A percentile compares a stretch with the other conserved stretches of the same genome.
Evolutionary conservation across 1,140 invertebrate species (phyloP).

Genomic region (Neoseiulus cucumeris): DNA sequence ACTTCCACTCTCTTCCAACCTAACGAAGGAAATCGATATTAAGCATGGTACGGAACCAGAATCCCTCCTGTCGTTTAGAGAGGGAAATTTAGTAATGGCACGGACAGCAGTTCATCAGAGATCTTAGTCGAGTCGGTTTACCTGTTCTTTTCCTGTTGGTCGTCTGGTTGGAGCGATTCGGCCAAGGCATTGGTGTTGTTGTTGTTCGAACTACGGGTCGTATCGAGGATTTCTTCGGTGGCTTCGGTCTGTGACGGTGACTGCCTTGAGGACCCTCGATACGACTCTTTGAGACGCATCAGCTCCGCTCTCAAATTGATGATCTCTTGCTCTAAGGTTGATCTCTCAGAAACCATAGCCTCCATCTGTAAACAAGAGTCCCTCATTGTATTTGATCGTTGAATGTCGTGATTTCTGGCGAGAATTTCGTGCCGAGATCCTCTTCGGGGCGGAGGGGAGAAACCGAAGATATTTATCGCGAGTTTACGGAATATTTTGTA

Average conservation of each 20-base stretch:
- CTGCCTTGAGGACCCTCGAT: neutral
- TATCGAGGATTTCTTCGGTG: neutral
- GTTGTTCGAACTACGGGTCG: neutral
- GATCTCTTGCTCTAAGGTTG: neutral
- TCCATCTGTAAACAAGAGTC: neutral
- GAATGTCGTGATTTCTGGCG: too few relatives aligned
- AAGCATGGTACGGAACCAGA: too few relatives aligned
- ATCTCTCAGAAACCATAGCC: neutral
- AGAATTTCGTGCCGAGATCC: too few relatives aligned
- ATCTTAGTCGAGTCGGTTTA: too few relatives aligned
- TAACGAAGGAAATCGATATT: neutral
- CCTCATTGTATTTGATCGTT: too few relatives aligned
- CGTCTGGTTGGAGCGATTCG: neutral
- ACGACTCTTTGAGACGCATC: neutral
- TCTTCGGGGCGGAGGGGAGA: too few relatives aligned
- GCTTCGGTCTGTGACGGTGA: neutral
- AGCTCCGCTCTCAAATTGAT: neutral
- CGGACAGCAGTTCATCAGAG: too few relatives aligned
- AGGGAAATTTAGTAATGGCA: too few relatives aligned
- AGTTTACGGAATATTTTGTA: too few relatives aligned
- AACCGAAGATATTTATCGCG: too few relatives aligned
- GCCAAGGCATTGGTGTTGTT: neutral
- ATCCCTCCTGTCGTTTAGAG: too few relatives aligned
- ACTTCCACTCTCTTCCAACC: conserved; percentile 12
- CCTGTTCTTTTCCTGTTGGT: neutral